Conservation (phyloP, 1,140 invertebrate genomes). For the Zaprionus africanus region DNA sequence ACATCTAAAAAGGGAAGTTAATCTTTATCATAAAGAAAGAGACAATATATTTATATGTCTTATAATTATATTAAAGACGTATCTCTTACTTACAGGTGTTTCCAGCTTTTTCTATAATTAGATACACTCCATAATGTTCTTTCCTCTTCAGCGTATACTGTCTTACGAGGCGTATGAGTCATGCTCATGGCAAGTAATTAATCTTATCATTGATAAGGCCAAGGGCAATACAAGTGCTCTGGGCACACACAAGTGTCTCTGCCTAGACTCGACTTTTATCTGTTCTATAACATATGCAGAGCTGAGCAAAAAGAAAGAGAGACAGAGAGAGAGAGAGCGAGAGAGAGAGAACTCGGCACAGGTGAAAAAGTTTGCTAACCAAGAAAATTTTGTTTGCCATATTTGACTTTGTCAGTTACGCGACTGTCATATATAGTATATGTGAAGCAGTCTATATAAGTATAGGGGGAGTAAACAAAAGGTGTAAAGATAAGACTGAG, state of each 20-base stretch:
- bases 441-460: neutral
- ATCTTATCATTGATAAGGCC: slow-evolving; percentile 83
- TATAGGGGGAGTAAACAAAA: slow-evolving; percentile 20
- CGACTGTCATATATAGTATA: slow-evolving; percentile 5
- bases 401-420: slow-evolving; percentile 10
- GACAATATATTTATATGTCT: too few species aligned
- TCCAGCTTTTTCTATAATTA: too few species aligned
- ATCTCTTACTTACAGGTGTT: too few species aligned
- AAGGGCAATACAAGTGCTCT: slow-evolving; percentile 55
- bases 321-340: neutral
- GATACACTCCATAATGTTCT: too few species aligned
- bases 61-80: too few species aligned
- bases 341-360: neutral
- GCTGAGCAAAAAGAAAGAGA: neutral
- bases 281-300: slow-evolving; percentile 11
- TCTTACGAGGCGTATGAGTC: slow-evolving; percentile 43
- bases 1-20: too few species aligned
- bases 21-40: too few species aligned
- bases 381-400: neutral
- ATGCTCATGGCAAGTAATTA: slow-evolving; percentile 59
- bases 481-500: slow-evolving; percentile 31
- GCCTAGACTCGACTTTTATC: slow-evolving; percentile 7
- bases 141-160: slow-evolving; percentile 10
- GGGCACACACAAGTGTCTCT: slow-evolving; percentile 33
- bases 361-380: neutral